Percentiles rank a stretch among this genome's conserved stretches.
Conservation (phyloP, 2,888 invertebrate species). For the Toxonevra muliebris region DNA sequence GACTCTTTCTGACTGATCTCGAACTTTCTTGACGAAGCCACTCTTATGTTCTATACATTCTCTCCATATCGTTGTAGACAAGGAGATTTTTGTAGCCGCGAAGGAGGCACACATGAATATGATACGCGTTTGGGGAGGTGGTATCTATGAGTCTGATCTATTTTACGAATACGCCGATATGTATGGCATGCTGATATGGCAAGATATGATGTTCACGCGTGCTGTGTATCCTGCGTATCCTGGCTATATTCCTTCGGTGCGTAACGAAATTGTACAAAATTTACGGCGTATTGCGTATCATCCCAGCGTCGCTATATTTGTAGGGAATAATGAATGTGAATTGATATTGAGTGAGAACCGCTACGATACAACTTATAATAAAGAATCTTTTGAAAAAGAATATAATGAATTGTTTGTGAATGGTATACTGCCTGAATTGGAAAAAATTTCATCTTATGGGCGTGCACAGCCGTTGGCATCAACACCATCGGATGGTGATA, state of each 20-base stretch:
- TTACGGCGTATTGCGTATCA: constrained; percentile 84
- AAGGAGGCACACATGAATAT: constrained; percentile 87
- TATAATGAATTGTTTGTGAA: constrained; percentile 85
- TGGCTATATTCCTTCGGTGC: constrained; percentile 77
- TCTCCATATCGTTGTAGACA: constrained; percentile 61
- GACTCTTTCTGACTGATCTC: not conserved
- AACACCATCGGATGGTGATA: constrained; percentile 88
- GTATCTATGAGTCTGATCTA: constrained; percentile 88
- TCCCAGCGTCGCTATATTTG: constrained; percentile 87
- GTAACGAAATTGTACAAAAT: constrained; percentile 81
- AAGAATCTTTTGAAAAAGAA: constrained; percentile 73
- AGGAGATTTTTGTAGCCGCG: constrained; percentile 74
- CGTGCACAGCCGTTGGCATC: constrained; percentile 73
- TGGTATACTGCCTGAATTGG: constrained; percentile 74
- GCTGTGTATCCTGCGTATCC: constrained; percentile 86
- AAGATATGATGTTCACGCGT: constrained; percentile 97
- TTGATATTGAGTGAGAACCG: constrained; percentile 84
- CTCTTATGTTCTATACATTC: not conserved
- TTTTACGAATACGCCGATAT: constrained; percentile 90
- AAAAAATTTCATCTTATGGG: constrained; percentile 50
- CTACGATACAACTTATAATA: constrained; percentile 70
- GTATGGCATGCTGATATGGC: constrained; percentile 94
- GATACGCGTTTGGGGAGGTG: constrained; percentile 99
- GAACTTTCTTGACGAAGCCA: not conserved
- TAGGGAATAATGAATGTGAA: constrained; percentile 98